These are phyloP conservation scores for Craniophora ligustri DNA, from an alignment of 2,888 invertebrate species.

Conservation along the genomic window DNA sequence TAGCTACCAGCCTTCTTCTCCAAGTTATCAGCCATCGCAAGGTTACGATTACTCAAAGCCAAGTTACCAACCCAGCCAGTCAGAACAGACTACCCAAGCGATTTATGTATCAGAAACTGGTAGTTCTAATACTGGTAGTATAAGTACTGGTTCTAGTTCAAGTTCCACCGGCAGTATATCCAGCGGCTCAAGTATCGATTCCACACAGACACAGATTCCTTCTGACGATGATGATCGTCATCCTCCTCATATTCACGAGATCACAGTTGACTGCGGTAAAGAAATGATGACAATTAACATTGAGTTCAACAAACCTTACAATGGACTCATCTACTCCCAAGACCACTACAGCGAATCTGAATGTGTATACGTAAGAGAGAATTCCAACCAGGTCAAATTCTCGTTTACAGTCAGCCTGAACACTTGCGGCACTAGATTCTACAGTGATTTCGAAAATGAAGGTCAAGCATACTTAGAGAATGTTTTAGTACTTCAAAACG, in stretches of 20 bases:
- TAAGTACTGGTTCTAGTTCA: constrained; percentile 21
- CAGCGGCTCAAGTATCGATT: constrained; percentile 22
- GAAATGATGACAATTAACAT: constrained; percentile 95
- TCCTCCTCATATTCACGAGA: constrained; percentile 92
- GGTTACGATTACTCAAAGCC: constrained; percentile 42
- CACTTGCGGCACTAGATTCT: constrained; percentile 93
- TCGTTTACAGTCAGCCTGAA: constrained; percentile 93
- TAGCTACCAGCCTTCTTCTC: constrained; percentile 49
- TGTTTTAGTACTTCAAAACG: constrained; percentile 93
- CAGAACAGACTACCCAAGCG: constrained; percentile 46
- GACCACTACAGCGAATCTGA: constrained; percentile 91
- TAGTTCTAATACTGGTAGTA: constrained; percentile 19
- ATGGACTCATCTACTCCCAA: constrained; percentile 94
- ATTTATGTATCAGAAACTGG: constrained; percentile 26
- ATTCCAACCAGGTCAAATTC: constrained; percentile 91
- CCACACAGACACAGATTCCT: constrained; percentile 47
- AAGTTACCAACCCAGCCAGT: constrained; percentile 54
- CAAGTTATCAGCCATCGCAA: constrained; percentile 54
- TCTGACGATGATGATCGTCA: constrained; percentile 90
- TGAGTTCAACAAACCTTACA: constrained; percentile 92
- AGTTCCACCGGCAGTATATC: constrained; percentile 19
- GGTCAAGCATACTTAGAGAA: constrained; percentile 94
- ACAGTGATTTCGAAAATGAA: constrained; percentile 92
- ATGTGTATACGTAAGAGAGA: constrained; percentile 92
- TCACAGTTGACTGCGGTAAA: constrained; percentile 93